These are phyloP conservation scores for Hirundo rustica DNA, from an alignment of 2,797 vertebrate species.

Conservation along the genomic window DNA sequence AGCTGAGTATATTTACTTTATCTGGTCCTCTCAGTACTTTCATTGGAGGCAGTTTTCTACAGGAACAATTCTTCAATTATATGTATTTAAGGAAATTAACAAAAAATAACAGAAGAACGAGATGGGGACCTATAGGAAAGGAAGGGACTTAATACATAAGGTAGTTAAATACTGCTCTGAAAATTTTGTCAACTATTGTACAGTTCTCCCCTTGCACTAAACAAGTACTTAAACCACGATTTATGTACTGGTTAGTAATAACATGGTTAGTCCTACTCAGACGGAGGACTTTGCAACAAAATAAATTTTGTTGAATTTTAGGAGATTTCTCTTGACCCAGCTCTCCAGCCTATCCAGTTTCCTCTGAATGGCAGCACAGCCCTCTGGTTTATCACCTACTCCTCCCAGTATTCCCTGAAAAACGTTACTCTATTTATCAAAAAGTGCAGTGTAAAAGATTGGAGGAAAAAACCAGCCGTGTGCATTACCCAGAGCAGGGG, in stretches of 20 bases:
- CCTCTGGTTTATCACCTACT: not conserved
- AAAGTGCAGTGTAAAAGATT: not conserved
- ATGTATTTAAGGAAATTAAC: not conserved
- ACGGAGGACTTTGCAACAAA: not conserved
- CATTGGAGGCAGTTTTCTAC: not conserved
- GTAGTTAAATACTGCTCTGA: not conserved
- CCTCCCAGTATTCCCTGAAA: not conserved
- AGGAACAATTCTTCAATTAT: not conserved
- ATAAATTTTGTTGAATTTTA: not conserved
- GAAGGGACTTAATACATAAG: not conserved
- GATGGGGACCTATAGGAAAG: not conserved
- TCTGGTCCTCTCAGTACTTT: not conserved
- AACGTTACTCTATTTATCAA: not conserved
- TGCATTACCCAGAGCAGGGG: not conserved
- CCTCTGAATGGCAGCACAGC: not conserved
- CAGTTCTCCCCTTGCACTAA: not conserved
- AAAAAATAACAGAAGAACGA: not conserved
- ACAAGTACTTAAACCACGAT: not conserved
- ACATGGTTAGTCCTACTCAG: not conserved
- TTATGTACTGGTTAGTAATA: not conserved
- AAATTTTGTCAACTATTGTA: not conserved
- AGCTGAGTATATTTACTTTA: not conserved
- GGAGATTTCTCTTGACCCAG: not conserved
- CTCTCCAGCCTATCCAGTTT: not conserved
- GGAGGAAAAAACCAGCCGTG: fast-evolving